These are phyloP conservation scores for Ranitomeya variabilis DNA, from an alignment of 2,113 vertebrate species.

Conservation along the genomic window DNA sequence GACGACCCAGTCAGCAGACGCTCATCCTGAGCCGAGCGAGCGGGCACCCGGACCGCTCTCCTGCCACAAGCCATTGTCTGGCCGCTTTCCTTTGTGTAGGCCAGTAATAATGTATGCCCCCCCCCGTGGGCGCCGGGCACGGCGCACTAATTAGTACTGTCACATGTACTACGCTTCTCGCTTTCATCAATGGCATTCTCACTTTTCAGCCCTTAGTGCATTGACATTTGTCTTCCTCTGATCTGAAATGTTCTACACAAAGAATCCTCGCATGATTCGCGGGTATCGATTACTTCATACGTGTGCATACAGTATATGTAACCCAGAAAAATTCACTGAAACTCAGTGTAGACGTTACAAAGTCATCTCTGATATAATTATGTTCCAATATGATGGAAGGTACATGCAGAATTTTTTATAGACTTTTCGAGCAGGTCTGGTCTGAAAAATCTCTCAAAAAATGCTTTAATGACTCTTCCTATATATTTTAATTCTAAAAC, in stretches of 20 bases:
- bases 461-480: no score
- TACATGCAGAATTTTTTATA: no score
- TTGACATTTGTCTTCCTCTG: constrained; percentile 27
- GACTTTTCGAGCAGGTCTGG: no score
- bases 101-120: constrained; percentile 9
- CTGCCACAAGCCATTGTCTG: neutral
- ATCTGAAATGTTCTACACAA: constrained; percentile 17
- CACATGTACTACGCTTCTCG: constrained; percentile 19
- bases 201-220: constrained; percentile 18
- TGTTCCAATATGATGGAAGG: no score
- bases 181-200: constrained; percentile 27
- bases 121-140: constrained; percentile 16
- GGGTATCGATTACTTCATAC: neutral
- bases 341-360: no score
- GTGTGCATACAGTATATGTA: neutral
- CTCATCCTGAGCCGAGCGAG: neutral
- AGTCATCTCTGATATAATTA: no score
- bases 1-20: constrained; percentile 21
- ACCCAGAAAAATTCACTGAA: no score
- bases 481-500: no score
- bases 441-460: no score
- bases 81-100: neutral
- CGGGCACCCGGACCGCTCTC: neutral
- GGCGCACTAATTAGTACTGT: constrained; percentile 33
- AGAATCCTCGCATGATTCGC: neutral